A percentile compares a stretch with the other conserved stretches of the same genome.
These are phyloP conservation scores for Charanyca ferruginea DNA, from an alignment of 2,888 invertebrate genomes.

Conservation along the genomic window DNA sequence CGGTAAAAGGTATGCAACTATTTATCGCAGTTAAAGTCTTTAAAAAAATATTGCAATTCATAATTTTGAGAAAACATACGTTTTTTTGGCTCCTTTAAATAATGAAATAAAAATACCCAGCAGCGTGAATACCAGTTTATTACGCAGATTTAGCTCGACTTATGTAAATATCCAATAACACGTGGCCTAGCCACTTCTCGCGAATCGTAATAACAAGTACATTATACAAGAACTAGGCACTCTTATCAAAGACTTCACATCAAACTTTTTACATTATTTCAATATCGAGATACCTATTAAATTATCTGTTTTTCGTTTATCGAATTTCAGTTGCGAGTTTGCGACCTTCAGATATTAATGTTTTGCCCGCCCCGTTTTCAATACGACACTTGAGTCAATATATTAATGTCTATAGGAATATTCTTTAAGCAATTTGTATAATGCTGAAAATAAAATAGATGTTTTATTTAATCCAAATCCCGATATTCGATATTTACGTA, in stretches of 20 bases:
- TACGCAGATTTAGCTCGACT: constrained; percentile 29
- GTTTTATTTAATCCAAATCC: constrained; percentile 17
- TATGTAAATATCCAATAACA: constrained; percentile 44
- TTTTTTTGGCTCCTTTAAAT: background rate
- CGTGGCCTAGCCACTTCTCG: constrained; percentile 30
- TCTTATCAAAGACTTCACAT: constrained; percentile 38
- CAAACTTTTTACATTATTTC: constrained; percentile 29
- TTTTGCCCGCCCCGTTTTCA: constrained; percentile 43
- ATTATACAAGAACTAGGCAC: constrained; percentile 37
- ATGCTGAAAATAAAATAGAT: background rate
- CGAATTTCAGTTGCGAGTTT: constrained; percentile 45
- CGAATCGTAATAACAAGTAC: constrained; percentile 20
- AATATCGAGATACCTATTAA: constrained; percentile 25
- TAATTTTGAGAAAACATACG: background rate
- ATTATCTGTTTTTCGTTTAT: constrained; percentile 49
- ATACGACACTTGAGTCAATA: constrained; percentile 66
- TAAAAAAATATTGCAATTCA: background rate
- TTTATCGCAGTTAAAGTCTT: constrained; percentile 6
- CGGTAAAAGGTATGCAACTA: constrained; percentile 14
- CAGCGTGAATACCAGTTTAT: constrained; percentile 16
- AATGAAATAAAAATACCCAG: constrained; percentile 4
- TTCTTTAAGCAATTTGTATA: constrained; percentile 32
- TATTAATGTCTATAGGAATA: constrained; percentile 34
- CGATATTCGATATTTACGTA: constrained; percentile 4
- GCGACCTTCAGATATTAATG: constrained; percentile 58